These are phyloP conservation scores for Spea hammondii DNA, from an alignment of 2,797 vertebrate genomes.

Conservation along the genomic window DNA sequence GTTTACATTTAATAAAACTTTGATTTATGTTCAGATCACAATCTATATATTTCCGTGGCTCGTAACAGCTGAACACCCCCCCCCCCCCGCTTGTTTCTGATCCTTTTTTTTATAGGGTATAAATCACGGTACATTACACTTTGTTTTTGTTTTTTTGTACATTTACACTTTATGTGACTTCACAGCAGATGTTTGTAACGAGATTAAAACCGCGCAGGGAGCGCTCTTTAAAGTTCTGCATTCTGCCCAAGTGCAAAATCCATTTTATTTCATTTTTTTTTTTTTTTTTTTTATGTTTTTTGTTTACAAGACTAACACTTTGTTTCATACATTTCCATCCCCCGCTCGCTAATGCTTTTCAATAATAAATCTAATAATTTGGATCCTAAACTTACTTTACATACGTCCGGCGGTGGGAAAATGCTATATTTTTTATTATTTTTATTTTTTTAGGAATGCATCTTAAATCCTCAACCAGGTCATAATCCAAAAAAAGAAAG, in stretches of 20 bases:
- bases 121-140: conserved; percentile 11
- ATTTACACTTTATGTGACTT: conserved; percentile 16
- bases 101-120: conserved; percentile 11
- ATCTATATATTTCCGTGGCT: conserved; percentile 6
- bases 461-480: background rate
- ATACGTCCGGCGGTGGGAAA: background rate
- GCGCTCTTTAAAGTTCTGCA: background rate
- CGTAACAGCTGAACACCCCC: background rate
- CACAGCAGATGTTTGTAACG: conserved; percentile 18
- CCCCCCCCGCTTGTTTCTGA: background rate
- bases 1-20: conserved; percentile 20
- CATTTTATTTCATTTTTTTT: background rate
- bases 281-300: background rate
- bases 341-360: conserved; percentile 22
- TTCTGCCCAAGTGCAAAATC: background rate
- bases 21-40: conserved; percentile 9
- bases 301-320: background rate
- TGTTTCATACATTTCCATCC: background rate
- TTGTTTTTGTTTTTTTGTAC: conserved; percentile 15
- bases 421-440: too few species aligned
- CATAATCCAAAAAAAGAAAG: conserved; percentile 36
- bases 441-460: background rate
- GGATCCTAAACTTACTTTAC: background rate
- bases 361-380: conserved; percentile 5
- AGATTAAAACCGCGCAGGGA: background rate